A percentile compares a stretch with the other conserved stretches of the same genome.
phyloP scores from a whole-genome alignment of 92 coral and sea anemone genomes.

The Umimayanthus kanabou region DNA sequence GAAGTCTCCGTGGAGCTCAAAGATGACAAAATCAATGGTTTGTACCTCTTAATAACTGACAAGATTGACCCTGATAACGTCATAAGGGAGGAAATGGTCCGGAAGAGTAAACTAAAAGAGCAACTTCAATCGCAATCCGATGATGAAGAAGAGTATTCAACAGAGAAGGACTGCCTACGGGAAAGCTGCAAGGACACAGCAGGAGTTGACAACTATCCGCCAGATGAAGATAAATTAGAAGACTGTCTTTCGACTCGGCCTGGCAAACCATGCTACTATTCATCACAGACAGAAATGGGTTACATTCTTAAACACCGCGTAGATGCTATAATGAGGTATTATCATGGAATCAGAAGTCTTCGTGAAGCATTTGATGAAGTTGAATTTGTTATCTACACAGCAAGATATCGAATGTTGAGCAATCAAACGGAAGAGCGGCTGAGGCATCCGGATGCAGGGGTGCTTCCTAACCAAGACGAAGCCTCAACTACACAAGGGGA shows the following conservation, averaged over 20 bases:
- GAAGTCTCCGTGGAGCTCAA: not conserved
- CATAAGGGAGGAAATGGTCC: not conserved
- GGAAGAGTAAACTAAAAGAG: not conserved
- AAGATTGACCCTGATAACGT: not conserved
- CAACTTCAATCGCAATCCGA: not conserved
- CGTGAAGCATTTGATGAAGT: conserved; percentile 46
- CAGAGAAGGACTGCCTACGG: not conserved
- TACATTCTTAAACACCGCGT: conserved; percentile 47
- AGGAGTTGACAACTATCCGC: not conserved
- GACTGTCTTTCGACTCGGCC: conserved; percentile 30
- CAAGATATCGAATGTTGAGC: conserved; percentile 54
- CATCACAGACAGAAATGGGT: conserved; percentile 59
- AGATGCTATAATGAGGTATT: conserved; percentile 42
- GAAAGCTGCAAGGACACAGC: not conserved
- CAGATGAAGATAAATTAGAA: conserved; percentile 38
- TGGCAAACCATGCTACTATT: conserved; percentile 49
- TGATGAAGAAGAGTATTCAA: not conserved
- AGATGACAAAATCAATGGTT: not conserved
- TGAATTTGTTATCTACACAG: conserved; percentile 52
- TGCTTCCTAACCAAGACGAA: conserved; percentile 25
- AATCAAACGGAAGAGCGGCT: conserved; percentile 58
- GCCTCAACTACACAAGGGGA: not conserved
- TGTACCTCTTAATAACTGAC: conserved; percentile 4
- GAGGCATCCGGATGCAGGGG: conserved; percentile 52
- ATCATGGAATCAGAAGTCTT: conserved; percentile 33